Evolutionary conservation across 2,888 invertebrate species (phyloP), one percentile per base, ranked within the genome.

Genomic region (Zeuzera pyrina): DNA sequence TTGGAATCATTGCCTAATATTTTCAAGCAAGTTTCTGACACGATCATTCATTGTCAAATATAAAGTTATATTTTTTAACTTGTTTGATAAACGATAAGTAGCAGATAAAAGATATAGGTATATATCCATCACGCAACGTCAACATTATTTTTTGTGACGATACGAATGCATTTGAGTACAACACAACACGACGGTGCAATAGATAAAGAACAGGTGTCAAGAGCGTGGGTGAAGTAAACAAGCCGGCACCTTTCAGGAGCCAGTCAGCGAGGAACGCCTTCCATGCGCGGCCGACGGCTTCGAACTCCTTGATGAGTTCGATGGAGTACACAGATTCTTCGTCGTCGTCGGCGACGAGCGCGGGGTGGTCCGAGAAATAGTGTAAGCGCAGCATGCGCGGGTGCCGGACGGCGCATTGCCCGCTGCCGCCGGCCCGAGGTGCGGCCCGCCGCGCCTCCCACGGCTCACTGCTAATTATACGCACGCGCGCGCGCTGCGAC

Each of bases 271-370:
- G 86, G 79, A 89, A 89, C 56, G 89, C 88, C 73, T 90, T 92
- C 87, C 92, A 91, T 36, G 88, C 88, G 47, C 90, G 89, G 49
- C 91, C 90, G 50, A 92, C 87, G 44, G 88, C 86, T 62, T 93
- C 93, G 74, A 94, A 94, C 79, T 94, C 94, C 85, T 93, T 93
- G 81, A 93, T 94, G 70, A 92, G 90, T 68, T 92, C 93, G 70
- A 91, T 84, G 47, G 91, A 89, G 79, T 93, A 92, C 56, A 91
- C 91, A 47, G 86, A 77, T 47, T 83, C 81, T 56, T 86, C 83
- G 57, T 72, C 84, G 64, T 85, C 81, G 81, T 85, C 72, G 77
- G 78, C 72, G 87, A 86, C 67, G 86, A 91, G 85, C 69, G 88
- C 85, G 70, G 89, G 89, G 79, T 89, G 87, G 86, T 92, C 91